Evolutionary conservation across 92 coral and sea anemone genomes (phyloP).

Genomic region (Umimayanthus chanpuru): DNA sequence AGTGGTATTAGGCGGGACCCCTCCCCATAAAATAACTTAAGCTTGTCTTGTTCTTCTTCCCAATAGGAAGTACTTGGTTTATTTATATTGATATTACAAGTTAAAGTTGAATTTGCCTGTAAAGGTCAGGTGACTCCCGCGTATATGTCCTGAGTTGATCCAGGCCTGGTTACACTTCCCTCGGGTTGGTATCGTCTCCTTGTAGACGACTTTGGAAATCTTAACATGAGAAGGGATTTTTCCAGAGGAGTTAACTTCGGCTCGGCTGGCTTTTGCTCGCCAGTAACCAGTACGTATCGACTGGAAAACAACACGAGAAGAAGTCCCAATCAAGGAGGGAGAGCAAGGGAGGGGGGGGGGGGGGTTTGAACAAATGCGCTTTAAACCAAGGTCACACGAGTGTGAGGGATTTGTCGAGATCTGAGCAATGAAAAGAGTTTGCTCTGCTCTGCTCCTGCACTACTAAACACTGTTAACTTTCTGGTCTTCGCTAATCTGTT

Average conservation of each 20-base stretch:
- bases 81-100: not conserved
- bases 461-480: too few relatives aligned
- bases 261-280: not conserved
- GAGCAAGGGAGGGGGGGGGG: too few relatives aligned
- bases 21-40: too few relatives aligned
- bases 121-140: not conserved
- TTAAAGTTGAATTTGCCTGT: not conserved
- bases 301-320: not conserved
- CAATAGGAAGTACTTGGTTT: too few relatives aligned
- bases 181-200: not conserved
- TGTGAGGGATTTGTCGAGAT: too few relatives aligned
- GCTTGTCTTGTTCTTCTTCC: too few relatives aligned
- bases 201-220: slow-evolving; percentile 20
- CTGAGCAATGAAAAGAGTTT: too few relatives aligned
- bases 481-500: too few relatives aligned
- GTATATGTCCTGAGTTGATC: not conserved
- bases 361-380: too few relatives aligned
- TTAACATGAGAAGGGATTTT: slow-evolving; percentile 25
- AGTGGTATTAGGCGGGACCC: too few relatives aligned
- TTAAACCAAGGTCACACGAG: too few relatives aligned
- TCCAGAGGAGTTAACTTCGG: slow-evolving; percentile 26
- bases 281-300: slow-evolving; percentile 29
- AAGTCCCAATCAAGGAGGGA: not conserved
- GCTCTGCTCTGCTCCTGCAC: too few relatives aligned
- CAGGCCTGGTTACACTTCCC: not conserved